A percentile compares a stretch with the other conserved stretches of the same genome.
Conservation (phyloP, 2,797 vertebrate genomes). For the Lycodopsis pacificus region DNA sequence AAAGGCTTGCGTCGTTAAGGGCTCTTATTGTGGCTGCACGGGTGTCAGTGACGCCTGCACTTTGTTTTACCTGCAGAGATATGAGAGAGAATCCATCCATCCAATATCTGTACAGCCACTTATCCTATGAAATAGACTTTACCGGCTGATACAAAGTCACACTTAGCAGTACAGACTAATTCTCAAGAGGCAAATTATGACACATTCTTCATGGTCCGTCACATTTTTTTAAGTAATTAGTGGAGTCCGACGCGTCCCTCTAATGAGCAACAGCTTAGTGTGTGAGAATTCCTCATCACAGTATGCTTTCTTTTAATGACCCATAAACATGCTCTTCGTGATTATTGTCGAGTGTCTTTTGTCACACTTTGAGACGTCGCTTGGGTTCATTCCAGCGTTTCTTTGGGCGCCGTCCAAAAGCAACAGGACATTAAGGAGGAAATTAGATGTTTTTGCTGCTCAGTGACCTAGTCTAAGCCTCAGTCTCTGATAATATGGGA, state of each 20-base stretch:
- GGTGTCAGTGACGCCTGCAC: conserved; percentile 8
- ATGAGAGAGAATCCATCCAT: background rate
- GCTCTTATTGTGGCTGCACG: background rate
- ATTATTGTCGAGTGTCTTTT: conserved; percentile 72
- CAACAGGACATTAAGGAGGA: conserved; percentile 63
- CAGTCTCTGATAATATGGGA: conserved; percentile 31
- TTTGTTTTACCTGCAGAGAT: conserved; percentile 12
- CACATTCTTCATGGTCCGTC: conserved; percentile 47
- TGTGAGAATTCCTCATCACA: conserved; percentile 50
- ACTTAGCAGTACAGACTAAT: conserved; percentile 31
- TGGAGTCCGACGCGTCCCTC: conserved; percentile 34
- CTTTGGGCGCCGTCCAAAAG: conserved; percentile 69
- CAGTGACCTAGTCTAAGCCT: conserved; percentile 28
- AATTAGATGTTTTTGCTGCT: conserved; percentile 48
- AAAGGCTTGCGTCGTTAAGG: background rate
- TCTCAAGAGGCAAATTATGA: conserved; percentile 57
- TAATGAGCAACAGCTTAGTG: conserved; percentile 64
- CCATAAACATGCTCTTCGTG: conserved; percentile 55
- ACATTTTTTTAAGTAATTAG: conserved; percentile 59
- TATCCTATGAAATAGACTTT: background rate
- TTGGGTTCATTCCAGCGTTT: conserved; percentile 51
- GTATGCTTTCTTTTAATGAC: conserved; percentile 65
- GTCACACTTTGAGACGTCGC: conserved; percentile 59
- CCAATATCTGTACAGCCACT: background rate
- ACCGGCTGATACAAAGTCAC: conserved; percentile 1